phyloP scores from a whole-genome alignment of 2,113 vertebrate genomes.

The Trogon surrucura region DNA sequence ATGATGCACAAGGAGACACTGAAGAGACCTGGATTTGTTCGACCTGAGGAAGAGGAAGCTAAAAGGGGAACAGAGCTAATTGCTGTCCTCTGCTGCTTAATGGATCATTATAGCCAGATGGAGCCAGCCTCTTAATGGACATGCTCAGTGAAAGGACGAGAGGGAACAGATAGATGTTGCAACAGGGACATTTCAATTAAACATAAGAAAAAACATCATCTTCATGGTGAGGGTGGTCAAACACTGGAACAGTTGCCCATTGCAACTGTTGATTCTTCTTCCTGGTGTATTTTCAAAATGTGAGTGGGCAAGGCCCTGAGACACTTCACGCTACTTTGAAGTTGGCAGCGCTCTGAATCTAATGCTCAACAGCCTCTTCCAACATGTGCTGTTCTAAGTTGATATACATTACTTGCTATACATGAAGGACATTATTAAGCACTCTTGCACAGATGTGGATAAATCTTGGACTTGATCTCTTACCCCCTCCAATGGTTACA shows the following conservation, averaged over 20 bases:
- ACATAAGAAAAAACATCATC: background rate
- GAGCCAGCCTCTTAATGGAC: conserved; percentile 9
- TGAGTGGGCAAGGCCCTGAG: background rate
- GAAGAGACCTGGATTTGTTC: background rate
- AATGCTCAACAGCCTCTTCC: background rate
- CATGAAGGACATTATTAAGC: background rate
- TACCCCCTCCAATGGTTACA: background rate
- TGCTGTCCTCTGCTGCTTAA: conserved; percentile 27
- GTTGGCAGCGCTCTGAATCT: background rate
- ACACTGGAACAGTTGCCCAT: background rate
- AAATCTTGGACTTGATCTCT: background rate
- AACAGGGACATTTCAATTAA: conserved; percentile 33
- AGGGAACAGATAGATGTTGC: background rate
- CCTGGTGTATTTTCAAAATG: background rate
- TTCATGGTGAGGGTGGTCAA: background rate
- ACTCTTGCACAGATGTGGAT: background rate
- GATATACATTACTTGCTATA: background rate
- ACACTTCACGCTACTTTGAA: background rate
- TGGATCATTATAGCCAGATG: conserved; percentile 37
- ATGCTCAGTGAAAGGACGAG: background rate
- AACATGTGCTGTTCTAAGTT: background rate
- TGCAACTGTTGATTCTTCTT: background rate
- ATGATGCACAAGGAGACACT: background rate
- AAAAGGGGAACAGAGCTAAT: conserved; percentile 1
- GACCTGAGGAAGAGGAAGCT: background rate